Percentiles rank a stretch among this genome's conserved stretches.
phyloP scores from a whole-genome alignment of 2,888 invertebrate genomes.

The Lycophotia porphyrea region DNA sequence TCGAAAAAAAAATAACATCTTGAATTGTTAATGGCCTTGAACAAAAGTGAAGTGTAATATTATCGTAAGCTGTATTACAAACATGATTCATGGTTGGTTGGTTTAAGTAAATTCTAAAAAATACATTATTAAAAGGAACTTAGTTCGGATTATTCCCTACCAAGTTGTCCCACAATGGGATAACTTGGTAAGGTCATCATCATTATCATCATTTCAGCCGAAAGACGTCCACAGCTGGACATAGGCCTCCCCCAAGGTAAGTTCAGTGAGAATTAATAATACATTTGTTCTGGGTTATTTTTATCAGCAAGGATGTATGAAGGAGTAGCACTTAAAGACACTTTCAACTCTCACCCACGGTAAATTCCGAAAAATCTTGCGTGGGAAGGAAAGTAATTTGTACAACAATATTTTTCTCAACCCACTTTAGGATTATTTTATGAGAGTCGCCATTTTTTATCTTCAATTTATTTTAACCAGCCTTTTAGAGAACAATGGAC shows the following conservation, averaged over 20 bases:
- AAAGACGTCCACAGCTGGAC: too few species aligned
- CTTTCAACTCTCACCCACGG: slow-evolving; percentile 34
- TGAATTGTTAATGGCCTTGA: slow-evolving; percentile 15
- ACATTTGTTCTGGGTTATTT: not conserved
- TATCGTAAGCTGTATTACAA: slow-evolving; percentile 1
- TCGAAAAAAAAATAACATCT: not conserved
- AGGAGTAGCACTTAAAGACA: not conserved
- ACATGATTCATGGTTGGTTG: slow-evolving; percentile 17
- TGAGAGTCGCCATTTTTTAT: slow-evolving; percentile 15
- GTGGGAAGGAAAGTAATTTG: slow-evolving; percentile 50
- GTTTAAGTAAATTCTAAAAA: slow-evolving; percentile 13
- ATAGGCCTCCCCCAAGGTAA: too few species aligned
- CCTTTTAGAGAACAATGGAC: slow-evolving; percentile 40
- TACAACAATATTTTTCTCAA: slow-evolving; percentile 29
- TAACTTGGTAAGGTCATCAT: too few species aligned
- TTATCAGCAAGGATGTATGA: not conserved
- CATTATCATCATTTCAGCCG: too few species aligned
- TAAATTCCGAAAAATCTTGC: slow-evolving; percentile 5
- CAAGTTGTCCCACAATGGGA: not conserved
- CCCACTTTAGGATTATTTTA: slow-evolving; percentile 42
- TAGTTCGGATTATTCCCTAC: not conserved
- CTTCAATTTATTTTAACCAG: slow-evolving; percentile 33
- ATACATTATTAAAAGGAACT: not conserved
- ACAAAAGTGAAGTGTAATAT: slow-evolving; percentile 21
- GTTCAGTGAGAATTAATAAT: not conserved